Percentiles rank a stretch among this genome's conserved stretches.
Evolutionary conservation across 1,140 invertebrate species (phyloP).

Genomic region (Fopius arisanus): DNA sequence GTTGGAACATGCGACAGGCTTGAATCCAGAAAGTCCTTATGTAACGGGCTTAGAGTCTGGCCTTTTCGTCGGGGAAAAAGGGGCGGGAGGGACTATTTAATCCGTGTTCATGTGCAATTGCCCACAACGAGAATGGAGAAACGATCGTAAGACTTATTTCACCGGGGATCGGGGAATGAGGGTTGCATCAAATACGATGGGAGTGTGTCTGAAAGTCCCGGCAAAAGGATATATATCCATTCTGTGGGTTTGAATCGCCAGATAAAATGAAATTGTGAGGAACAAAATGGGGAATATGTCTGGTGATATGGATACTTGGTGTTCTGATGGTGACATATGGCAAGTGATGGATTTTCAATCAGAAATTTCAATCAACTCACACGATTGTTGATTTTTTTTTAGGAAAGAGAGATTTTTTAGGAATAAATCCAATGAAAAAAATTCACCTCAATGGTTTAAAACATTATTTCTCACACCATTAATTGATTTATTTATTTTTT

Average conservation of each 20-base stretch:
- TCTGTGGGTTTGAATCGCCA: neutral
- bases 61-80: constrained; percentile 26
- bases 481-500: too few relatives aligned
- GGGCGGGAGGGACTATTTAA: constrained; percentile 29
- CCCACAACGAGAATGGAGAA: neutral
- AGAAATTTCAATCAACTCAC: neutral
- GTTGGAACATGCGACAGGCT: constrained; percentile 5
- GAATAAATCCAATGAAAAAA: too few relatives aligned
- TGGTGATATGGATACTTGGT: neutral
- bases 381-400: too few relatives aligned
- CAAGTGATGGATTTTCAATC: neutral
- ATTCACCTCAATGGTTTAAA: too few relatives aligned
- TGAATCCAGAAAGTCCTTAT: constrained; percentile 24
- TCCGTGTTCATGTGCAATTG: constrained; percentile 34
- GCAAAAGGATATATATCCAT: neutral
- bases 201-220: neutral
- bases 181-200: neutral
- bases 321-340: neutral
- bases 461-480: too few relatives aligned
- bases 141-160: neutral
- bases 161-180: neutral
- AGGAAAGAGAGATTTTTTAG: too few relatives aligned
- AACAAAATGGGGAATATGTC: neutral
- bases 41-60: constrained; percentile 29
- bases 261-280: neutral